These are phyloP conservation scores for Adrianichthys oophorus DNA, from an alignment of 2,797 vertebrate species.

Conservation along the genomic window DNA sequence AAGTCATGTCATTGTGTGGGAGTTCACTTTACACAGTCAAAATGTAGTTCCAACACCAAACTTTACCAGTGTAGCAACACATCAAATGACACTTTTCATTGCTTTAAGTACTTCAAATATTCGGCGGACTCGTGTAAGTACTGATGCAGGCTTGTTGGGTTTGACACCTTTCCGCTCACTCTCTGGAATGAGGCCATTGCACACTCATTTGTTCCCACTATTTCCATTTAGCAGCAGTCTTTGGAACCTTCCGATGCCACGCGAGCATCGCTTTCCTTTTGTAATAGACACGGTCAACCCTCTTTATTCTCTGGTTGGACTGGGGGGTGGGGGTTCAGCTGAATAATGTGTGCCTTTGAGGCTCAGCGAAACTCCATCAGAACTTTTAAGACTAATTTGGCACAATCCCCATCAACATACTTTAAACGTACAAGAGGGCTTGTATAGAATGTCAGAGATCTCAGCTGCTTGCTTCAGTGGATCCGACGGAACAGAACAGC, in stretches of 20 bases:
- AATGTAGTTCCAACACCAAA: constrained; percentile 12
- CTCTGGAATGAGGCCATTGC: constrained; percentile 41
- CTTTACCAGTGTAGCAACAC: constrained; percentile 33
- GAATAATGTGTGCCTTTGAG: constrained; percentile 24
- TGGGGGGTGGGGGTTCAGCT: too few species aligned
- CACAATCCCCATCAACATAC: constrained; percentile 37
- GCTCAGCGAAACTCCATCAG: constrained; percentile 36
- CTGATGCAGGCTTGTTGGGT: constrained; percentile 30
- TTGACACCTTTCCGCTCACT: constrained; percentile 3
- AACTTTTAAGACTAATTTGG: constrained; percentile 70
- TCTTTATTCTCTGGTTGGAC: too few species aligned
- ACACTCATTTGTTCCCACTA: constrained; percentile 23
- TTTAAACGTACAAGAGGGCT: too few species aligned
- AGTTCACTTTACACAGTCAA: constrained; percentile 20
- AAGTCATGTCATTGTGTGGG: constrained; percentile 6
- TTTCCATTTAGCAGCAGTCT: constrained; percentile 69
- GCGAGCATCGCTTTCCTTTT: constrained; percentile 42
- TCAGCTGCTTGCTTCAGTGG: too few species aligned
- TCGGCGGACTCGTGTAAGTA: constrained; percentile 12
- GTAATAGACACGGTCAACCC: constrained; percentile 39
- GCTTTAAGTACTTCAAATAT: constrained; percentile 44
- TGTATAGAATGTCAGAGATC: too few species aligned
- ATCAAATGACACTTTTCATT: constrained; percentile 24
- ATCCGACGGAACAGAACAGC: constrained; percentile 20
- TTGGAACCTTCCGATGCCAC: constrained; percentile 46